Evolutionary conservation across 2,113 vertebrate genomes (phyloP), one percentile per base, ranked within the genome.

Genomic region (Struthio camelus): DNA sequence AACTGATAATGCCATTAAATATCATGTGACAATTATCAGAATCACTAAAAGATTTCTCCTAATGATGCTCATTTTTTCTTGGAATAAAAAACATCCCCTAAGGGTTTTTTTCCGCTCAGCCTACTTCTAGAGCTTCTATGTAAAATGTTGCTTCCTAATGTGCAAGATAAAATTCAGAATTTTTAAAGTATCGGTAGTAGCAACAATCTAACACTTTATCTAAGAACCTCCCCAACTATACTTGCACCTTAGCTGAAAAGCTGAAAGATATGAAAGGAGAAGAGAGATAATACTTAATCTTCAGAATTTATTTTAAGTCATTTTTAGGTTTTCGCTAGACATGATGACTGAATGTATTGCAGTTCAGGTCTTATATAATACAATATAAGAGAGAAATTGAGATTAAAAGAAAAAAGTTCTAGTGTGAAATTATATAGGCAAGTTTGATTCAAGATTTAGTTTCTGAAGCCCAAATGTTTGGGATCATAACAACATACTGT

Each of bases 381-480:
- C 5, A 48, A 7, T 54, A 19, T 15, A 12, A 42, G 76, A 51
- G 15, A 28, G 9, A 10, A 28, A 22, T 34, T 42, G 50, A 44
- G 76, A 15, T 9, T 72, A 32, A 44, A 80, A 56, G 16, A 16
- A 40, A 36, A 16, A 65, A 87, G 54, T 48, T 87, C 8, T 59
- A 23, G 22, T 77, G 51, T 72, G 69, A 80, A 87, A 28, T 62
- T 82, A 32, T 40, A 51, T 23, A 46, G 81, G 61, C 13, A 62
- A 73, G 61, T 96, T 96, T 93, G 81, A 86, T 83, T 75, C 42
- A 19, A 90, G 69, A 77, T 96, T 96, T 87, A 36, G 70, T 96
- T 98, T 97, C 96, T 96, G 69, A 93, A 97, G 93, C 93, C 70
- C 46, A 80, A 96, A 94, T 98, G 90, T 97, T 95, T 96, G 85